phyloP scores from a whole-genome alignment of 2,797 vertebrate genomes.

The Tympanoctomys barrerae region DNA sequence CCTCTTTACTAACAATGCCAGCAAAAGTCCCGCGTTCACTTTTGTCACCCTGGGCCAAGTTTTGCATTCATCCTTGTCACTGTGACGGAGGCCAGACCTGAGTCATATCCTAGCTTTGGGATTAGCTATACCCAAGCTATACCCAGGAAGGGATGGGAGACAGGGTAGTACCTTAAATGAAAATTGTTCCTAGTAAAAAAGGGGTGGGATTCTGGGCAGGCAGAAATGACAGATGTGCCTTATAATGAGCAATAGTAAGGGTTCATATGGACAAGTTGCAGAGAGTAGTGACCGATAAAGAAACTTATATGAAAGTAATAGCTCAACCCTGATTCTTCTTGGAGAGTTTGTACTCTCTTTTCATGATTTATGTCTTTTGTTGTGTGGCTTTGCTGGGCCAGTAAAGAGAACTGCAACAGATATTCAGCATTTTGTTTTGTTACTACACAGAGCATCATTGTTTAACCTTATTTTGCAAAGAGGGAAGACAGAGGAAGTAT shows the following conservation, averaged over 20 bases:
- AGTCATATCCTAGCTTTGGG: not conserved
- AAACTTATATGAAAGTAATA: slow-evolving; percentile 18
- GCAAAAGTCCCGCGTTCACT: not conserved
- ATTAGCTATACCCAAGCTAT: not conserved
- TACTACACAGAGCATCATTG: not conserved
- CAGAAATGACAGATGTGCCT: not conserved
- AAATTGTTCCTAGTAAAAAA: slow-evolving; percentile 6
- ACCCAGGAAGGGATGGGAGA: not conserved
- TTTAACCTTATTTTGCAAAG: slow-evolving; percentile 52
- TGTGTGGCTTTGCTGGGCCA: slow-evolving; percentile 11
- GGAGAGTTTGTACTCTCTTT: slow-evolving; percentile 29
- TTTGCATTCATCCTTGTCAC: not conserved
- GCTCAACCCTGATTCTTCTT: not conserved
- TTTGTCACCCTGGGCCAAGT: not conserved
- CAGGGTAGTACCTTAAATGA: not conserved
- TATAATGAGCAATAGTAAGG: not conserved
- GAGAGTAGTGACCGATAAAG: not conserved
- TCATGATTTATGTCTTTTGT: not conserved
- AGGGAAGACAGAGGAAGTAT: not conserved
- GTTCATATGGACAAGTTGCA: not conserved
- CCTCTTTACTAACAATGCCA: not conserved
- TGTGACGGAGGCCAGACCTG: not conserved
- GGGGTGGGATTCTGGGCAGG: not conserved
- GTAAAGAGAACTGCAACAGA: slow-evolving; percentile 19
- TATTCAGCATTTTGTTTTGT: not conserved